A percentile compares a stretch with the other conserved stretches of the same genome.
phyloP scores from a whole-genome alignment of 30 jellyfish, hydroid and myxozoan species.

The Pelagia noctiluca region DNA sequence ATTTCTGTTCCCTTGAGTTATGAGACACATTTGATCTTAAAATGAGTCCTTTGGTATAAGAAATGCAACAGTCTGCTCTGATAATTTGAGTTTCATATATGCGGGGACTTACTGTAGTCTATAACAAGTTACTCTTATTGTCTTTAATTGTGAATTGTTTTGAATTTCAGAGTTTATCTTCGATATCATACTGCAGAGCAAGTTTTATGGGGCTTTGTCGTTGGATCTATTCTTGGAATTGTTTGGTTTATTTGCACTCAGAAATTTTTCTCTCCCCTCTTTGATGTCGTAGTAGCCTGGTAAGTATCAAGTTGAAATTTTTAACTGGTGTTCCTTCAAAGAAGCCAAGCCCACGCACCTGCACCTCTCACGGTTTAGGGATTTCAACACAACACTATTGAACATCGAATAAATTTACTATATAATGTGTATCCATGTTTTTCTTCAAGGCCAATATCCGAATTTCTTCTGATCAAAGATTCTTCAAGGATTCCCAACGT shows the following conservation, averaged over 20 bases:
- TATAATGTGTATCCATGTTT: not conserved
- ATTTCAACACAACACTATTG: no score
- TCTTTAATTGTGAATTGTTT: not conserved
- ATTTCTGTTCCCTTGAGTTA: no score
- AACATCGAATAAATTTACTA: no score
- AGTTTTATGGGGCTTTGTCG: slow-evolving; percentile 74
- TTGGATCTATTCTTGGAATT: slow-evolving; percentile 79
- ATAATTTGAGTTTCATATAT: not conserved
- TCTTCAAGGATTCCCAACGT: slow-evolving; percentile 94
- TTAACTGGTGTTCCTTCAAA: not conserved
- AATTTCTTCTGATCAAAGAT: slow-evolving; percentile 78
- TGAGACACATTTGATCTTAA: no score
- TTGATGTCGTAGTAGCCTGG: slow-evolving; percentile 84
- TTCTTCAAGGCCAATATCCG: slow-evolving; percentile 81
- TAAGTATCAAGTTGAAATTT: slow-evolving; percentile 32
- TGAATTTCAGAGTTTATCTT: slow-evolving; percentile 71
- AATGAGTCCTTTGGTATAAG: no score
- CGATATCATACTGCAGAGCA: slow-evolving; percentile 95
- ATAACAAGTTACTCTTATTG: not conserved
- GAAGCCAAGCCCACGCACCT: no score
- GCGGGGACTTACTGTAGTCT: not conserved
- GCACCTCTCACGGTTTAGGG: no score
- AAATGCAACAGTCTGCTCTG: not conserved
- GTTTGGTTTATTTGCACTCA: slow-evolving; percentile 85
- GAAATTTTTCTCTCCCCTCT: slow-evolving; percentile 80